Evolutionary conservation across 2,113 vertebrate genomes (phyloP).

Genomic region (Hippocampus guttulatus): DNA sequence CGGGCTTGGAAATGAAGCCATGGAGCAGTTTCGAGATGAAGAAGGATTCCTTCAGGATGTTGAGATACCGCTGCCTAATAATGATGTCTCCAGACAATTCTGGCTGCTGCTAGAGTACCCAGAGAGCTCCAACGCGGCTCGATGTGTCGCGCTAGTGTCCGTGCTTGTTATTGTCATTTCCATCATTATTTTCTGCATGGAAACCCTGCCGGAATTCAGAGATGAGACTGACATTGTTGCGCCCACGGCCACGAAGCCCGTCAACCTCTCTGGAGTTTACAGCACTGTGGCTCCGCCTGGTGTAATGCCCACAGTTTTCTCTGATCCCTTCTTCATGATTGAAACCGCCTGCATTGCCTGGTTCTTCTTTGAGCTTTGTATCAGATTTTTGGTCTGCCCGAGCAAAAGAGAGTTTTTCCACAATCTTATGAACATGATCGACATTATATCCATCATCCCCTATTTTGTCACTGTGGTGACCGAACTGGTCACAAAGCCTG

Average conservation of each 20-base stretch:
- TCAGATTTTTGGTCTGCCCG: constrained; percentile 87
- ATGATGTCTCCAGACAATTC: constrained; percentile 85
- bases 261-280: constrained; percentile 55
- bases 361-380: constrained; percentile 89
- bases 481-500: constrained; percentile 79
- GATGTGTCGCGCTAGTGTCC: constrained; percentile 86
- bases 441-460: constrained; percentile 92
- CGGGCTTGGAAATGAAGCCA: constrained; percentile 84
- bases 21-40: constrained; percentile 94
- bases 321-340: constrained; percentile 91
- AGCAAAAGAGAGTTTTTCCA: constrained; percentile 91
- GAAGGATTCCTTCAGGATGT: constrained; percentile 94
- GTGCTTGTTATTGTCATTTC: constrained; percentile 93
- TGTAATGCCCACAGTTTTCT: constrained; percentile 71
- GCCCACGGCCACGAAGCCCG: constrained; percentile 29
- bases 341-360: constrained; percentile 92
- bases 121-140: constrained; percentile 89
- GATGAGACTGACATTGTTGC: constrained; percentile 74
- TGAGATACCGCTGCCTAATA: constrained; percentile 82
- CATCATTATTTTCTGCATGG: constrained; percentile 94
- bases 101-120: constrained; percentile 97
- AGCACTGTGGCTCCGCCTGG: constrained; percentile 21
- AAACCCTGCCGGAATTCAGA: constrained; percentile 91
- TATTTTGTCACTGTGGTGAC: constrained; percentile 92
- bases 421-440: constrained; percentile 97